Percentiles rank a stretch among this genome's conserved stretches.
These are phyloP conservation scores for Pardalotus punctatus DNA, from an alignment of 2,113 vertebrate species.

Conservation along the genomic window DNA sequence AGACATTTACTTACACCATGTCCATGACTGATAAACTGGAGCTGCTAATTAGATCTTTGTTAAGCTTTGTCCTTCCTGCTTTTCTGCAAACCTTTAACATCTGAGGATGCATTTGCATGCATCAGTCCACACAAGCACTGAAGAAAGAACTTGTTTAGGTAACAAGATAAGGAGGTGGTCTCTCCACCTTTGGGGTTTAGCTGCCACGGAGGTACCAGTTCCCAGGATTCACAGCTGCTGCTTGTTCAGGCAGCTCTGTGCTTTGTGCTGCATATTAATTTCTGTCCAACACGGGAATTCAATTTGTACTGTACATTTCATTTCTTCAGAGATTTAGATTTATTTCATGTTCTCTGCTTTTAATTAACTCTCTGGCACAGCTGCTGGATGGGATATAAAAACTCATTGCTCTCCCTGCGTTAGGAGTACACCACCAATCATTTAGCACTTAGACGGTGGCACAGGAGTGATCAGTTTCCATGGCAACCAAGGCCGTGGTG, in stretches of 20 bases:
- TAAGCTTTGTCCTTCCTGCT: slow-evolving; percentile 72
- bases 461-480: slow-evolving; percentile 89
- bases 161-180: slow-evolving; percentile 65
- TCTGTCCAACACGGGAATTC: slow-evolving; percentile 84
- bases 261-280: slow-evolving; percentile 83
- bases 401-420: slow-evolving; percentile 81
- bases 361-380: slow-evolving; percentile 94
- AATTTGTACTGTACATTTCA: slow-evolving; percentile 93
- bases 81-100: slow-evolving; percentile 62
- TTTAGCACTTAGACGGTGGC: slow-evolving; percentile 91
- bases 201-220: slow-evolving; percentile 46
- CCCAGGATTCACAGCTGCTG: slow-evolving; percentile 71
- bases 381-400: slow-evolving; percentile 85
- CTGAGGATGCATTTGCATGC: slow-evolving; percentile 58
- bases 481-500: slow-evolving; percentile 87
- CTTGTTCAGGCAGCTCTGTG: slow-evolving; percentile 75
- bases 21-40: slow-evolving; percentile 71
- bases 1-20: slow-evolving; percentile 69
- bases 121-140: slow-evolving; percentile 51
- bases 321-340: slow-evolving; percentile 92
- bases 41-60: slow-evolving; percentile 73
- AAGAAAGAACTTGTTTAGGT: slow-evolving; percentile 64
- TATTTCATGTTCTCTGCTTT: slow-evolving; percentile 93
- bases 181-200: slow-evolving; percentile 59
- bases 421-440: slow-evolving; percentile 88